phyloP scores from a whole-genome alignment of 2,888 invertebrate species.

The Latheticus oryzae region DNA sequence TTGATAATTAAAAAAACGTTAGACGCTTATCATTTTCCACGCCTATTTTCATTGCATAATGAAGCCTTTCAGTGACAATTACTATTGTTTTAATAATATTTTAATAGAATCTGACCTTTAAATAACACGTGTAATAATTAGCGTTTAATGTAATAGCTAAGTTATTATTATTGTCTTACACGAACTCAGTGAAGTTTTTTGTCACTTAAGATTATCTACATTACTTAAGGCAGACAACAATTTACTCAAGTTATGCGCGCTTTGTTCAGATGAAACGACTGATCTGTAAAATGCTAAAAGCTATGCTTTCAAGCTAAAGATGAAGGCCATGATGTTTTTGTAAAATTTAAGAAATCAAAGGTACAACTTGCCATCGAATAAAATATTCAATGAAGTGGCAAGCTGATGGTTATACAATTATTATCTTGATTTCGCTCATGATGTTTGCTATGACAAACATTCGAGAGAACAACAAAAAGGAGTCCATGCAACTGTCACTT shows the following conservation, averaged over 20 bases:
- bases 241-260: slow-evolving; percentile 16
- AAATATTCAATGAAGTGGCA: too few relatives aligned
- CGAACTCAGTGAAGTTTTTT: slow-evolving; percentile 5
- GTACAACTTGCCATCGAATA: too few relatives aligned
- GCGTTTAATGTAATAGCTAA: slow-evolving; percentile 18
- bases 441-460: too few relatives aligned
- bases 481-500: too few relatives aligned
- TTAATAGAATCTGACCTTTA: slow-evolving; percentile 36
- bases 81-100: slow-evolving; percentile 41
- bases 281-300: too few relatives aligned
- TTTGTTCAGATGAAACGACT: slow-evolving; percentile 9
- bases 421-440: too few relatives aligned
- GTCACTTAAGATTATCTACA: slow-evolving; percentile 16
- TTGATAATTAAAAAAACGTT: slow-evolving; percentile 26
- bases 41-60: slow-evolving; percentile 37
- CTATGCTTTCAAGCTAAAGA: too few relatives aligned
- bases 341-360: too few relatives aligned
- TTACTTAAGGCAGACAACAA: slow-evolving; percentile 17
- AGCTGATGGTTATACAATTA: too few relatives aligned
- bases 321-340: too few relatives aligned
- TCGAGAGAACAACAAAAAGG: too few relatives aligned
- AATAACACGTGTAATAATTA: slow-evolving; percentile 32
- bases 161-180: slow-evolving; percentile 22
- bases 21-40: slow-evolving; percentile 32
- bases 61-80: slow-evolving; percentile 37